Percentiles rank a stretch among this genome's conserved stretches.
Evolutionary conservation across 2,113 vertebrate species (phyloP).

Genomic region (Regulus satrapa): DNA sequence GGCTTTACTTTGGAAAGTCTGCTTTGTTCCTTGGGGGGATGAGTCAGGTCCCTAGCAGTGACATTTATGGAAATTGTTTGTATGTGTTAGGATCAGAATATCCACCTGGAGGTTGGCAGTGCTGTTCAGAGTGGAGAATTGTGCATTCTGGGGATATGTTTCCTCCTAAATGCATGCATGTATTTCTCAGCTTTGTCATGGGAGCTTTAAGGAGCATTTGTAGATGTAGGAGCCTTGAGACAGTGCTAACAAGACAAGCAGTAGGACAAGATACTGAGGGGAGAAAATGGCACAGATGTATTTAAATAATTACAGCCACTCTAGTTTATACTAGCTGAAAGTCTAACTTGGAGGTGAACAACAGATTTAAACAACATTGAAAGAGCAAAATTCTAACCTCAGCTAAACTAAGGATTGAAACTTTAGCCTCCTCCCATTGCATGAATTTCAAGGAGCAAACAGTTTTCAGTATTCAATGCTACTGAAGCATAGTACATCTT

Average conservation of each 20-base stretch:
- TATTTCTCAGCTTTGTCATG: neutral
- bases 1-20: neutral
- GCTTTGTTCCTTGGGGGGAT: neutral
- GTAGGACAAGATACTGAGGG: neutral
- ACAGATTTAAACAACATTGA: neutral
- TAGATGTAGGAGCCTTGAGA: neutral
- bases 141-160: neutral
- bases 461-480: neutral
- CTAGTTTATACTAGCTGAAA: neutral
- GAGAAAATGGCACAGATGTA: neutral
- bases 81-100: neutral
- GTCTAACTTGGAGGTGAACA: neutral
- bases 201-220: neutral
- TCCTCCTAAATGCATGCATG: neutral
- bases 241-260: neutral
- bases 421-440: neutral
- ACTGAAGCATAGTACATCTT: neutral
- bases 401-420: neutral
- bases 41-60: neutral
- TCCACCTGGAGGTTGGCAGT: neutral
- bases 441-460: neutral
- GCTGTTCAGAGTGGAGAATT: neutral
- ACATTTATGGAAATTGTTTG: constrained; percentile 1
- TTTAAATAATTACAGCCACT: neutral
- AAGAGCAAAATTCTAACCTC: neutral